Percentiles rank a stretch among this genome's conserved stretches.
Evolutionary conservation across 2,113 vertebrate genomes (phyloP).

Genomic region (Marmota flaviventris): DNA sequence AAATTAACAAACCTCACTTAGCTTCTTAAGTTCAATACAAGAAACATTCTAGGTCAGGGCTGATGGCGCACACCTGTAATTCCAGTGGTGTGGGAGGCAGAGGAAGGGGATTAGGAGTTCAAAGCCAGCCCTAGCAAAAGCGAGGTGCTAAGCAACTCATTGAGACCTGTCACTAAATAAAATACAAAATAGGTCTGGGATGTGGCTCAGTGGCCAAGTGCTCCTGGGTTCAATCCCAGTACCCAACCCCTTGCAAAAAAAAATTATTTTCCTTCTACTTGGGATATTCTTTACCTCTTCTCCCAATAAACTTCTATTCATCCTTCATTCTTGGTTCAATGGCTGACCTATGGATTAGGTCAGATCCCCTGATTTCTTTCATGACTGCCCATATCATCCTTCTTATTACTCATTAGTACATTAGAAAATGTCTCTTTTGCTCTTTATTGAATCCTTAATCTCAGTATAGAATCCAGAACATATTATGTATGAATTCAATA

Average conservation of each 20-base stretch:
- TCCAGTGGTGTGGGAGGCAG: no score
- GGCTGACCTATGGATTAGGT: background rate
- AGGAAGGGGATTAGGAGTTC: no score
- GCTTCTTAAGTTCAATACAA: background rate
- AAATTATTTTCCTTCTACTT: background rate
- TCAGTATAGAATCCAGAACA: background rate
- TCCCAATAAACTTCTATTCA: background rate
- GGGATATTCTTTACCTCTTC: background rate
- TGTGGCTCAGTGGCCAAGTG: no score
- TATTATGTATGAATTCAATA: background rate
- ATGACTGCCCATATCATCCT: background rate
- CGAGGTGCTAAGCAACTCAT: no score
- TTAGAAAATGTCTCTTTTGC: background rate
- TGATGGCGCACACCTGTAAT: accelerated
- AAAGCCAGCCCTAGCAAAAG: no score
- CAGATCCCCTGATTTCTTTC: background rate
- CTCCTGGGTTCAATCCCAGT: no score
- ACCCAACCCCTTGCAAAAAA: no score
- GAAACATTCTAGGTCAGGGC: no score
- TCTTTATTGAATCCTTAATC: background rate
- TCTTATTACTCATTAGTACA: background rate
- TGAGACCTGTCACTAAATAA: no score
- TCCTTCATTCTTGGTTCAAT: constrained; percentile 12
- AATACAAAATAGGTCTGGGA: no score
- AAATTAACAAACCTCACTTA: background rate